A percentile compares a stretch with the other conserved stretches of the same genome.
Evolutionary conservation across 2,888 invertebrate genomes (phyloP).

Genomic region (Nasonovia ribisnigri): DNA sequence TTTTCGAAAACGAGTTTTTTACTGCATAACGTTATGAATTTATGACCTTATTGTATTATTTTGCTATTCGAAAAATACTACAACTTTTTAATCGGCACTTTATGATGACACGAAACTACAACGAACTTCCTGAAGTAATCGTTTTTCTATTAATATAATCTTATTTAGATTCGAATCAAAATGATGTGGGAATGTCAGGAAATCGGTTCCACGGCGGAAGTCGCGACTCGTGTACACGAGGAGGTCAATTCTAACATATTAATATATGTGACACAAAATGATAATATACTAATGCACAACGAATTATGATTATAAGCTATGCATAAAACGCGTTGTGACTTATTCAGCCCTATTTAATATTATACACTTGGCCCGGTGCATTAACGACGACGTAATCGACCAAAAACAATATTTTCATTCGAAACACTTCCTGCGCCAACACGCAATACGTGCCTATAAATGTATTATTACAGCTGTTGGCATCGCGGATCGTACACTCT

Average conservation of each 20-base stretch:
- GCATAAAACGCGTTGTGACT: background rate
- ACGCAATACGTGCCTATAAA: background rate
- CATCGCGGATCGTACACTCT: background rate
- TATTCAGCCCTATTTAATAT: background rate
- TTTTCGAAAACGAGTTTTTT: background rate
- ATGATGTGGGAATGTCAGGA: conserved; percentile 16
- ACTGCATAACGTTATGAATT: background rate
- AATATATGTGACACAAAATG: background rate
- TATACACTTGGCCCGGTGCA: background rate
- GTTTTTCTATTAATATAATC: background rate
- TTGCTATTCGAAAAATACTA: background rate
- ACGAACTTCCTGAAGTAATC: background rate
- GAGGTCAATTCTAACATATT: conserved; percentile 1
- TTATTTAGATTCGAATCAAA: background rate
- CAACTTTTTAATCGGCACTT: background rate
- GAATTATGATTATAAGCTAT: background rate
- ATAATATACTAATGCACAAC: background rate
- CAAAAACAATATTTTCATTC: conserved; percentile 15
- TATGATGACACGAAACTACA: background rate
- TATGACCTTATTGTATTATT: background rate
- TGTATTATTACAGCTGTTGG: background rate
- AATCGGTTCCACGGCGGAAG: background rate
- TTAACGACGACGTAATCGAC: background rate
- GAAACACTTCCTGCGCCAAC: background rate
- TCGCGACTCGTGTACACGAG: conserved; percentile 20